These are phyloP conservation scores for Ophraella communa DNA, from an alignment of 2,888 invertebrate genomes.

Conservation along the genomic window DNA sequence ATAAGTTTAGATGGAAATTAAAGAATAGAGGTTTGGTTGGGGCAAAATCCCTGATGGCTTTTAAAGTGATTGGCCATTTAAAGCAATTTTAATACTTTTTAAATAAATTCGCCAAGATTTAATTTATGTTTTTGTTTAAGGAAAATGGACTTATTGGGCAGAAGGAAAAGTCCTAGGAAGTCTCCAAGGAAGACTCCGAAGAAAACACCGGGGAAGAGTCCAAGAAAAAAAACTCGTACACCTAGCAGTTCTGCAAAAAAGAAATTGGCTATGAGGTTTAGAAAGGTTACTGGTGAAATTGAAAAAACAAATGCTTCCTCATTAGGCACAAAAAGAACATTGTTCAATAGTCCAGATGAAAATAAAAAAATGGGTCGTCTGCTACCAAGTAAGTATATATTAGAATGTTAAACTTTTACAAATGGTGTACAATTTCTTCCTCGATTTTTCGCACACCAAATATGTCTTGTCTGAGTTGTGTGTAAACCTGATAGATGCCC, in stretches of 20 bases:
- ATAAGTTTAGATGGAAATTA: too few relatives aligned
- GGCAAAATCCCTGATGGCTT: too few relatives aligned
- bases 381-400: conserved; percentile 41
- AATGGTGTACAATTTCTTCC: too few relatives aligned
- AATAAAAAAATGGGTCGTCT: conserved; percentile 39
- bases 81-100: too few relatives aligned
- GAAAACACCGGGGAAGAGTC: conserved; percentile 63
- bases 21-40: too few relatives aligned
- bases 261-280: conserved; percentile 57
- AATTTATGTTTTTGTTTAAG: conserved; percentile 50
- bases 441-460: too few relatives aligned
- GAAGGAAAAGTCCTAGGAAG: conserved; percentile 48
- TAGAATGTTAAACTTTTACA: too few relatives aligned
- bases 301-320: conserved; percentile 40
- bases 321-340: conserved; percentile 67
- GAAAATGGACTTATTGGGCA: conserved; percentile 57
- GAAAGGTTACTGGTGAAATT: conserved; percentile 47
- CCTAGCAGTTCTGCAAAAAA: conserved; percentile 71
- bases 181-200: conserved; percentile 54
- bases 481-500: too few relatives aligned
- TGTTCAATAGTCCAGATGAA: conserved; percentile 74
- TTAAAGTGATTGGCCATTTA: too few relatives aligned
- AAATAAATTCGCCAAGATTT: too few relatives aligned
- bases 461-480: too few relatives aligned
- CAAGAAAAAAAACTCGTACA: conserved; percentile 62